Base-by-base conservation (phyloP, 2,797 vertebrate genomes). In the Kryptopterus vitreolus region DNA sequence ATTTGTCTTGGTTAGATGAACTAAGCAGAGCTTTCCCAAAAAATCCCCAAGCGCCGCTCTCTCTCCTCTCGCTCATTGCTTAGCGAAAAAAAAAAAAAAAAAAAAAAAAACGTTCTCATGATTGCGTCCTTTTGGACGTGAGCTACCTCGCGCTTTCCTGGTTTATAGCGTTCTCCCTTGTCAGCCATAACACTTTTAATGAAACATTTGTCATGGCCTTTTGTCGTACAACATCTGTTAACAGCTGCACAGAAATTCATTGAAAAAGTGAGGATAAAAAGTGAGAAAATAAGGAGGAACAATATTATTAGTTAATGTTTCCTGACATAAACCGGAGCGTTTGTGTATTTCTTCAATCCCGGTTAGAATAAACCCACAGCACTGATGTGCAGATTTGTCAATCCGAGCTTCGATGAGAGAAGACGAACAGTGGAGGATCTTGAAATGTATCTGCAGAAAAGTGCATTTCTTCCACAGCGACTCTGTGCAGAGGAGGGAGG, bases 241-340 rank as follows among this genome's bases (percentile, higher is more conserved):
- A 86, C 86, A 89, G 87, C 90, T 92, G 89, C 20, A 13, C 80
- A 80, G 72, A 88, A 89, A 90, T 87, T 84, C 89, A 90, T 90
- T 86, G 88, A 82, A 46, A 85, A 57, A 57, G 50, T 26, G 57
- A 78, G 62, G 71, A 58, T 20, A 71, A 46, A 24, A 35, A 62
- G 72, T 16, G 55, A 53, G 29, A 63, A 35, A 72, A 31, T 58
- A 22, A 68, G 72, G 69, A 79, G 79, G 84, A 76, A 58, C 43
- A 35, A 81, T 70, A 81, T 83, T 83, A 87, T 72, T 52, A 58
- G 68, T 68, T 59, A 58, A 61, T 75, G 53, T 82, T 33, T 43
- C 79, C 84, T 80, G 71, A 81, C 78, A 76, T 82, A 76, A 86
- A 82, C 55, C 71, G 8, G 76, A 52, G 77, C 82, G 88, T 91